Evolutionary conservation across 2,888 invertebrate species (phyloP).

Genomic region (Amiota communis): DNA sequence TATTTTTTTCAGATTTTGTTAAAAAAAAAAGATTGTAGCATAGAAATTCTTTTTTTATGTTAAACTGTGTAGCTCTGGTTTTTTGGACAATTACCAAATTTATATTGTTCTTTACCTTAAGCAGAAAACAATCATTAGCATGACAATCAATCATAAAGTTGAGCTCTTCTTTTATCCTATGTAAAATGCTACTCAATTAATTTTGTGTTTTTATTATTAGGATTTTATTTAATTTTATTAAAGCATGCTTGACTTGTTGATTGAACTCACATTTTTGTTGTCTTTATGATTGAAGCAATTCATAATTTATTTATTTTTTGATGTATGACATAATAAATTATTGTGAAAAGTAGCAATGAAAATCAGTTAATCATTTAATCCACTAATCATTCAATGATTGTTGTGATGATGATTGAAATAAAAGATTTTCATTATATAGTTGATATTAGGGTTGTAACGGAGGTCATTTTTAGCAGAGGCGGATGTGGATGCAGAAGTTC

Average conservation of each 20-base stretch:
- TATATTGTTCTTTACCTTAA: constrained; percentile 33
- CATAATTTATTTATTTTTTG: too few species aligned
- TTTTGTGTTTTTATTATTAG: constrained; percentile 35
- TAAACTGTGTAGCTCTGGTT: not conserved
- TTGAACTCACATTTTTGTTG: not conserved
- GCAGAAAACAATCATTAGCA: constrained; percentile 38
- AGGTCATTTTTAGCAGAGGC: too few species aligned
- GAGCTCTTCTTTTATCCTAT: constrained; percentile 54
- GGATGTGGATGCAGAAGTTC: too few species aligned
- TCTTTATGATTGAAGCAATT: too few species aligned
- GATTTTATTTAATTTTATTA: not conserved
- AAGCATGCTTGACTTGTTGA: not conserved
- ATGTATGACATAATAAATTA: not conserved
- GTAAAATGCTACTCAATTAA: constrained; percentile 50
- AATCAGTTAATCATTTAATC: not conserved
- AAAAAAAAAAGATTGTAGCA: not conserved
- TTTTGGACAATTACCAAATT: constrained; percentile 36
- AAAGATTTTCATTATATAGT: too few species aligned
- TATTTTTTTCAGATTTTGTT: not conserved
- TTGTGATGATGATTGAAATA: too few species aligned
- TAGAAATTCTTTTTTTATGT: too few species aligned
- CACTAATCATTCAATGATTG: too few species aligned
- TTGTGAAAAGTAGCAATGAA: not conserved
- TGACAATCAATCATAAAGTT: not conserved
- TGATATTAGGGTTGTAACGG: too few species aligned